phyloP scores from a whole-genome alignment of 2,888 invertebrate genomes.

The Miltochrista miniata region DNA sequence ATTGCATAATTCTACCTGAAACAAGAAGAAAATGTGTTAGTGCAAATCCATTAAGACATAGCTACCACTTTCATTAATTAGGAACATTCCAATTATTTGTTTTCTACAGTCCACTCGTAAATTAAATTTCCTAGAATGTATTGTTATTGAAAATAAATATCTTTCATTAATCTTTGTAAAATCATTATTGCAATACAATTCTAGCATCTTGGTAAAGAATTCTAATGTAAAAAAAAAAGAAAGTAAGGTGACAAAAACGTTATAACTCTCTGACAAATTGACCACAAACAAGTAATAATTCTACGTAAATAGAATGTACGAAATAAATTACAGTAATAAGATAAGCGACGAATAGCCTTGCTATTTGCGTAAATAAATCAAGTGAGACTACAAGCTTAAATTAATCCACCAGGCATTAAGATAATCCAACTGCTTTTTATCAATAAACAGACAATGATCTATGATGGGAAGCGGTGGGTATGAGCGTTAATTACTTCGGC shows the following conservation, averaged over 20 bases:
- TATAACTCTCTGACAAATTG: constrained; percentile 13
- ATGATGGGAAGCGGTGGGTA: constrained; percentile 34
- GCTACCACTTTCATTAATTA: constrained; percentile 31
- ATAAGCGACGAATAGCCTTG: constrained; percentile 16
- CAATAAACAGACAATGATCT: constrained; percentile 35
- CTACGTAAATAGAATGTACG: constrained; percentile 21
- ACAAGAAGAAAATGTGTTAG: constrained; percentile 82
- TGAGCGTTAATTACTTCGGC: constrained; percentile 46
- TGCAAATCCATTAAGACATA: constrained; percentile 47
- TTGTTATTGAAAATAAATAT: background rate
- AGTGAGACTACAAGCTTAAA: constrained; percentile 23
- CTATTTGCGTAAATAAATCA: constrained; percentile 32
- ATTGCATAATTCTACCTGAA: constrained; percentile 84
- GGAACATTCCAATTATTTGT: constrained; percentile 19
- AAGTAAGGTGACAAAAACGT: too few relatives aligned
- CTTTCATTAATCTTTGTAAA: too few relatives aligned
- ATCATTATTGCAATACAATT: too few relatives aligned
- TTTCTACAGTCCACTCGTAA: constrained; percentile 5
- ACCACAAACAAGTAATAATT: constrained; percentile 25
- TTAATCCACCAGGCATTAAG: constrained; percentile 30
- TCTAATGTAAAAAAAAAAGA: too few relatives aligned
- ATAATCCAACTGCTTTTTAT: constrained; percentile 35
- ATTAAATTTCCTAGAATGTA: background rate
- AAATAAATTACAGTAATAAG: constrained; percentile 34
- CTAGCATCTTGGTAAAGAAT: too few relatives aligned